Base-by-base conservation (phyloP, 2,888 invertebrate genomes). In the Nezara viridula region DNA sequence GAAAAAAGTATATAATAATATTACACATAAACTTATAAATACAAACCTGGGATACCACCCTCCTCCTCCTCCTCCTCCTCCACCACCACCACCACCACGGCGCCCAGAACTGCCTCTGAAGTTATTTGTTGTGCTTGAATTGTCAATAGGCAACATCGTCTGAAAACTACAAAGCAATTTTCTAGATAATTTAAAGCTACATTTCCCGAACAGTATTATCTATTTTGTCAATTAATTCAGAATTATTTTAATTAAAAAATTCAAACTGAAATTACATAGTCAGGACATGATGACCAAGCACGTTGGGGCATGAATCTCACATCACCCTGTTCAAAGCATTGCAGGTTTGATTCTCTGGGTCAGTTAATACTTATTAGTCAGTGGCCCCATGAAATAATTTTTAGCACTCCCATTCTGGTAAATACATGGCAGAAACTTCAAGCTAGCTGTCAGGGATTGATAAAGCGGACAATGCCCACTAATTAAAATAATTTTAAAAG, bases 21-120 rank as follows among this genome's bases (percentile, higher is more conserved):
- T 60, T 27, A 12, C 27, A 60, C 27, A 60, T 27, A 60, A 55
- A 1, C 0, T 52, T 27, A 27, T 60, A 14, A 60, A 27, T 32
- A 66, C 40, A 40, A n/a, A 88, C 88, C 81, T 77, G 21, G 85
- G 66, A 89, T 55, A n/a, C n/a, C 89, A 85, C 3, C 88, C 85
- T 10, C 90, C 90, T 32, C 90, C 89, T n/a, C n/a, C n/a, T 24
- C 90, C 90, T 66, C 89, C 89, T 3, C 90, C 90, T 40, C 89
- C 89, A 16, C 90, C 90, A 10, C 90, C 90, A 9, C 90, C 89
- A 16, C 90, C 66, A 27, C 88, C n/a, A 37, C 87, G 40, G 21
- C 52, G 88, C 21, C 77, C 88, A 24, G 88, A 50, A 32, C 90
- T 88, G 16, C 32, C 49, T 37, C 90, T 89, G 40, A 90, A 90